Percentiles rank a stretch among this genome's conserved stretches.
Evolutionary conservation across 2,113 vertebrate genomes (phyloP).

Genomic region (Solenodon paradoxus): DNA sequence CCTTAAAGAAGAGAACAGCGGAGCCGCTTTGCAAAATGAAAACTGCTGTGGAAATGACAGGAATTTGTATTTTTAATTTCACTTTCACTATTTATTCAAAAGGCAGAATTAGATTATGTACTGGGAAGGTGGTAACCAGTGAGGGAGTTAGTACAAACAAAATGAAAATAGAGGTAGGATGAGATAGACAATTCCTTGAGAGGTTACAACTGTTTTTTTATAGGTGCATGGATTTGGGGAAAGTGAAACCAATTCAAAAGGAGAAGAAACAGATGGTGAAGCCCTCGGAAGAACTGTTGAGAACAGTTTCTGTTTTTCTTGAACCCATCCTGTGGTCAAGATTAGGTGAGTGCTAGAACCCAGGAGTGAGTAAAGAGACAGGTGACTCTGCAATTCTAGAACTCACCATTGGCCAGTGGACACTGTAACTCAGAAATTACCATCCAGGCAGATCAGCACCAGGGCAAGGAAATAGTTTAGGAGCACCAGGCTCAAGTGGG

Average conservation of each 20-base stretch:
- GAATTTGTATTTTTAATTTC: conserved; percentile 27
- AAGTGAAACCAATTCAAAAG: not conserved
- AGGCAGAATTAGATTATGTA: conserved; percentile 34
- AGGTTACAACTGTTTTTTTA: conserved; percentile 11
- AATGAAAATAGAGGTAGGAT: conserved; percentile 23
- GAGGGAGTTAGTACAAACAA: not conserved
- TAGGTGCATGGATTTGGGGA: not conserved
- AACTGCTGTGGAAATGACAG: conserved; percentile 18
- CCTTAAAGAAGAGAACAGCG: conserved; percentile 18
- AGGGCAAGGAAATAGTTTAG: not conserved
- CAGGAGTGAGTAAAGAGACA: not conserved
- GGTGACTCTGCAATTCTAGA: not conserved
- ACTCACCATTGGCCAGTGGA: not conserved
- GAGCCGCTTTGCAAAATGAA: conserved; percentile 32
- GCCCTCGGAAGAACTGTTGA: not conserved
- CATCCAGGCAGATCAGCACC: not conserved
- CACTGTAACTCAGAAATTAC: not conserved
- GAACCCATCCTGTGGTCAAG: not conserved
- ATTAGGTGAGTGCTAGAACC: not conserved
- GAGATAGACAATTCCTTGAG: conserved; percentile 8
- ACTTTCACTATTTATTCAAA: conserved; percentile 42
- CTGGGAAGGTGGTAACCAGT: not conserved
- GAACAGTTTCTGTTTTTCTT: not conserved
- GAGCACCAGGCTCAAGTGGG: not conserved
- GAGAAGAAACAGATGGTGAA: not conserved